Conservation (phyloP, 2,888 invertebrate species). For the Margaritifera margaritifera region DNA sequence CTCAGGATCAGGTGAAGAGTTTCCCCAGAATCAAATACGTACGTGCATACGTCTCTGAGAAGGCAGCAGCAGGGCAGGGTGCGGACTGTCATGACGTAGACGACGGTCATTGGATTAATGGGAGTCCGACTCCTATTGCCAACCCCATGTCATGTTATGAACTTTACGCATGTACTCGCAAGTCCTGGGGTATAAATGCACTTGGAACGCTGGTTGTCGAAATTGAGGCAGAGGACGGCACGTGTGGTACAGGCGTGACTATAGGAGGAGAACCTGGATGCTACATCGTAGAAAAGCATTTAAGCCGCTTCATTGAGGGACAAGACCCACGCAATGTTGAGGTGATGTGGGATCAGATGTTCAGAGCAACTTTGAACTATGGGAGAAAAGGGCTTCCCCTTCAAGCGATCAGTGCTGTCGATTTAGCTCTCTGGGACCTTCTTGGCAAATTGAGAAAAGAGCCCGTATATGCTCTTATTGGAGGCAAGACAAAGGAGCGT, state of each 20-base stretch:
- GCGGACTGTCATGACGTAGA: constrained; percentile 69
- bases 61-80: constrained; percentile 50
- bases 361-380: constrained; percentile 66
- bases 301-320: constrained; percentile 68
- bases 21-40: constrained; percentile 60
- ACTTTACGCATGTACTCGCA: constrained; percentile 57
- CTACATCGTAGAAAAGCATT: constrained; percentile 67
- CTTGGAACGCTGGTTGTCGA: constrained; percentile 66
- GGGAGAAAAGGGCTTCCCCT: constrained; percentile 67
- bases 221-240: constrained; percentile 67
- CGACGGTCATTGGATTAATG: constrained; percentile 68
- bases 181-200: constrained; percentile 70
- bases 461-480: constrained; percentile 67
- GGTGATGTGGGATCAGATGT: constrained; percentile 69
- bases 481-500: constrained; percentile 67
- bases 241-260: constrained; percentile 65
- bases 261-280: constrained; percentile 68
- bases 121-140: constrained; percentile 61
- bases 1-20: too few relatives aligned
- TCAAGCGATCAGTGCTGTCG: constrained; percentile 68
- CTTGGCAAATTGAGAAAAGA: constrained; percentile 64
- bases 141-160: constrained; percentile 65
- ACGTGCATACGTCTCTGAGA: constrained; percentile 55
- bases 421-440: constrained; percentile 69
- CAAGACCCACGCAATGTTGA: constrained; percentile 67